phyloP scores from a whole-genome alignment of 2,888 invertebrate species.

The Drosophila vallismaia region DNA sequence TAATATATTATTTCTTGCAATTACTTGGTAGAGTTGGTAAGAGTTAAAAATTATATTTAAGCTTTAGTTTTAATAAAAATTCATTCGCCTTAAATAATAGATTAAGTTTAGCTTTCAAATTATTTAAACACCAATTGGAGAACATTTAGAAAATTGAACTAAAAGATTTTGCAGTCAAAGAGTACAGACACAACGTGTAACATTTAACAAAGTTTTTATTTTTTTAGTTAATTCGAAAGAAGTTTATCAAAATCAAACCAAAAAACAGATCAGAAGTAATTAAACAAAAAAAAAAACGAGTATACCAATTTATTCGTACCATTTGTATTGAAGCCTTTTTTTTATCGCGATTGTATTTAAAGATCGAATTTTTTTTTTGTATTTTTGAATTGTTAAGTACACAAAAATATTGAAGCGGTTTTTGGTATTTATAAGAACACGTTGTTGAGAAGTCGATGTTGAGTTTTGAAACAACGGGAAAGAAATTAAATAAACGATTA shows the following conservation, averaged over 20 bases:
- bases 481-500: constrained; percentile 77
- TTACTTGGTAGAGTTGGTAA: not conserved
- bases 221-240: constrained; percentile 34
- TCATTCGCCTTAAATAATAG: constrained; percentile 35
- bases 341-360: constrained; percentile 41
- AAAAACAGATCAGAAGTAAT: constrained; percentile 44
- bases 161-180: constrained; percentile 33
- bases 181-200: constrained; percentile 60
- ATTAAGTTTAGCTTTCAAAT: constrained; percentile 33
- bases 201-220: constrained; percentile 51
- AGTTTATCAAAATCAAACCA: constrained; percentile 45
- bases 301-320: constrained; percentile 83
- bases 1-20: constrained; percentile 2
- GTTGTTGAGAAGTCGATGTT: constrained; percentile 70
- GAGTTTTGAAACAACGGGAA: constrained; percentile 69
- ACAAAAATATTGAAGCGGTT: constrained; percentile 58
- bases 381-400: constrained; percentile 47
- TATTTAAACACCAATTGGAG: constrained; percentile 56
- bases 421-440: constrained; percentile 41
- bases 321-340: constrained; percentile 83
- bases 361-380: constrained; percentile 49
- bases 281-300: constrained; percentile 40
- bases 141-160: constrained; percentile 46
- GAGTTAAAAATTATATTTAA: not conserved
- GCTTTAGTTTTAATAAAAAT: constrained; percentile 1